Evolutionary conservation across 2,113 vertebrate genomes (phyloP).

Genomic region (Pedetes capensis): DNA sequence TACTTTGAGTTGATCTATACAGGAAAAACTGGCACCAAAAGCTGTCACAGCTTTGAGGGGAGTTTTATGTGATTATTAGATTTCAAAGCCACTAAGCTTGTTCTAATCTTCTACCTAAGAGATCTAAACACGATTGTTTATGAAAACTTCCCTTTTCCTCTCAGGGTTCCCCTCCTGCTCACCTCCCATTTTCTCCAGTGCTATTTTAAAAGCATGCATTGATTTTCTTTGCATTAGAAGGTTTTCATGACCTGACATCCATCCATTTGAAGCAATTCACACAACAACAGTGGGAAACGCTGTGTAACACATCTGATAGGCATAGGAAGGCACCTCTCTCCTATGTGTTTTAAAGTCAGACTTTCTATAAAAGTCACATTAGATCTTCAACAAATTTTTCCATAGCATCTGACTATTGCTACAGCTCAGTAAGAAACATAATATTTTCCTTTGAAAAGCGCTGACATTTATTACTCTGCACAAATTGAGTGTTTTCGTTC

Average conservation of each 20-base stretch:
- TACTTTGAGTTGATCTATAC: constrained; percentile 73
- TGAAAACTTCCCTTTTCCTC: constrained; percentile 69
- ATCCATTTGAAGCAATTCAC: background rate
- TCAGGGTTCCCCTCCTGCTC: background rate
- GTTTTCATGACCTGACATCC: constrained; percentile 53
- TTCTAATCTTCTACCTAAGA: constrained; percentile 76
- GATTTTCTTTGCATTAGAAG: constrained; percentile 46
- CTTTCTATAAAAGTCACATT: constrained; percentile 13
- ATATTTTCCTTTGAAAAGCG: constrained; percentile 32
- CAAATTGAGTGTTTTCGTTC: constrained; percentile 45
- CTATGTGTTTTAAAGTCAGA: background rate
- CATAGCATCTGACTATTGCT: constrained; percentile 15
- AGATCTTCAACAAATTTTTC: background rate
- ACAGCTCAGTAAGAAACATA: background rate
- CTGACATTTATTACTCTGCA: constrained; percentile 40
- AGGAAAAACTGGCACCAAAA: constrained; percentile 68
- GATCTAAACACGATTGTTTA: constrained; percentile 72
- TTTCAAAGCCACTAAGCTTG: constrained; percentile 81
- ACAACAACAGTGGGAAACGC: background rate
- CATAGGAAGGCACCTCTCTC: background rate
- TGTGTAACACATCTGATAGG: background rate
- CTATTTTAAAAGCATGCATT: background rate
- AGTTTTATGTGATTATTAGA: constrained; percentile 83
- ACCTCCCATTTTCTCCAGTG: background rate
- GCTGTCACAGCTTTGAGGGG: constrained; percentile 72